Percentiles rank a stretch among this genome's conserved stretches.
Evolutionary conservation across 2,797 vertebrate genomes (phyloP).

Genomic region (Pelobates cultripes): DNA sequence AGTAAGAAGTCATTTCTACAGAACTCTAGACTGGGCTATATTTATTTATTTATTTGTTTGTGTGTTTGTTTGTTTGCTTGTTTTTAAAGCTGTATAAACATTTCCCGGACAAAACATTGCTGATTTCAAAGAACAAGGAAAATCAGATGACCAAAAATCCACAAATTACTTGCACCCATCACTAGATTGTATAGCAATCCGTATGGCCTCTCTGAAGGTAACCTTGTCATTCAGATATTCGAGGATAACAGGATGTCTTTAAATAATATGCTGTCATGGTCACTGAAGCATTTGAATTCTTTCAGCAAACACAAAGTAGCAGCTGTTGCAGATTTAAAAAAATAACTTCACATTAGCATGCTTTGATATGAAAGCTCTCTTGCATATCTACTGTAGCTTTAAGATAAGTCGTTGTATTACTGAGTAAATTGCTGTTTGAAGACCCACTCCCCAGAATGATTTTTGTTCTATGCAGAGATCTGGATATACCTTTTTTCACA

Average conservation of each 20-base stretch:
- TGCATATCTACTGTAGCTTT: background rate
- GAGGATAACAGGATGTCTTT: background rate
- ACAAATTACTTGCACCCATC: too few species aligned
- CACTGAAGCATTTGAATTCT: background rate
- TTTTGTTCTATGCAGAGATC: slow-evolving; percentile 68
- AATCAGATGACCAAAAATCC: too few species aligned
- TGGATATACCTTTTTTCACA: slow-evolving; percentile 71
- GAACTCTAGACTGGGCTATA: too few species aligned
- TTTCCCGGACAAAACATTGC: too few species aligned
- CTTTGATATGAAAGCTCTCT: background rate
- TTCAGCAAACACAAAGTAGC: background rate
- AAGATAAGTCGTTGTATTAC: slow-evolving; percentile 10
- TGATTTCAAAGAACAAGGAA: too few species aligned
- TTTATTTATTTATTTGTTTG: too few species aligned
- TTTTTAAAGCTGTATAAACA: too few species aligned
- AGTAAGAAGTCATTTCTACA: too few species aligned
- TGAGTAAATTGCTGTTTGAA: slow-evolving; percentile 60
- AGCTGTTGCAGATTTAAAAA: background rate
- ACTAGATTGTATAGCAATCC: too few species aligned
- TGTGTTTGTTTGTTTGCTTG: too few species aligned
- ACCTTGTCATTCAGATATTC: background rate
- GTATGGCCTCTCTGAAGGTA: background rate
- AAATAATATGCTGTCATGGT: background rate
- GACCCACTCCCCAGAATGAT: slow-evolving; percentile 50
- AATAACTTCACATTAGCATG: background rate